Conservation (phyloP, 2,888 invertebrate species). For the Rhingia rostrata region DNA sequence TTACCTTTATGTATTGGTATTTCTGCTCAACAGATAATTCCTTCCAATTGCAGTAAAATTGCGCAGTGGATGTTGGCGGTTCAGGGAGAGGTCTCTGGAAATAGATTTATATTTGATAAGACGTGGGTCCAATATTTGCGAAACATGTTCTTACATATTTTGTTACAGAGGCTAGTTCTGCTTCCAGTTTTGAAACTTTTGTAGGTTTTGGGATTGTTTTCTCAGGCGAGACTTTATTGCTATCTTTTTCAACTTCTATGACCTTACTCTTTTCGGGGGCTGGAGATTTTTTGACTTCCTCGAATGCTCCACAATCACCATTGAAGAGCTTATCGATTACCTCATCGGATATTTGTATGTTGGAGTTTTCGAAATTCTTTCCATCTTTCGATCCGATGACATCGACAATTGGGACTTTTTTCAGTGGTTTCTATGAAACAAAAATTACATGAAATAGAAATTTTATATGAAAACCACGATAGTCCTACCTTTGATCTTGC, state of each 20-base stretch:
- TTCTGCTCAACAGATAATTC: conserved; percentile 79
- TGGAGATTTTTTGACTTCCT: conserved; percentile 78
- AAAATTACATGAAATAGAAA: background rate
- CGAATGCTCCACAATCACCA: conserved; percentile 80
- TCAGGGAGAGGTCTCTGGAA: conserved; percentile 77
- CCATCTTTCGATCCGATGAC: conserved; percentile 78
- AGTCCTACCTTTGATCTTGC: conserved; percentile 78
- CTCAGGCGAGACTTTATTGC: conserved; percentile 21
- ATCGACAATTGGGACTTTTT: conserved; percentile 79
- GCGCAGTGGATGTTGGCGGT: conserved; percentile 79
- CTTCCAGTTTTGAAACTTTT: conserved; percentile 33
- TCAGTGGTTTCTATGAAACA: conserved; percentile 76
- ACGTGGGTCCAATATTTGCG: background rate
- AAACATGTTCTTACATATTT: conserved; percentile 31
- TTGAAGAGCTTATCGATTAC: conserved; percentile 82
- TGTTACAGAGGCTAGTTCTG: background rate
- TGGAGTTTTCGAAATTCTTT: conserved; percentile 77
- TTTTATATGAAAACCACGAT: background rate
- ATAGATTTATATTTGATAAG: background rate
- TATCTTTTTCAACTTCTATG: conserved; percentile 27
- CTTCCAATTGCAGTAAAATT: conserved; percentile 82
- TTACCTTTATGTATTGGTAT: conserved; percentile 80
- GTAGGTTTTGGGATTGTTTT: background rate
- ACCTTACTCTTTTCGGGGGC: conserved; percentile 19
- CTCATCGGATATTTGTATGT: conserved; percentile 81